Evolutionary conservation across 2,113 vertebrate species (phyloP), one percentile per base, ranked within the genome.

Genomic region (Eulemur macaco): DNA sequence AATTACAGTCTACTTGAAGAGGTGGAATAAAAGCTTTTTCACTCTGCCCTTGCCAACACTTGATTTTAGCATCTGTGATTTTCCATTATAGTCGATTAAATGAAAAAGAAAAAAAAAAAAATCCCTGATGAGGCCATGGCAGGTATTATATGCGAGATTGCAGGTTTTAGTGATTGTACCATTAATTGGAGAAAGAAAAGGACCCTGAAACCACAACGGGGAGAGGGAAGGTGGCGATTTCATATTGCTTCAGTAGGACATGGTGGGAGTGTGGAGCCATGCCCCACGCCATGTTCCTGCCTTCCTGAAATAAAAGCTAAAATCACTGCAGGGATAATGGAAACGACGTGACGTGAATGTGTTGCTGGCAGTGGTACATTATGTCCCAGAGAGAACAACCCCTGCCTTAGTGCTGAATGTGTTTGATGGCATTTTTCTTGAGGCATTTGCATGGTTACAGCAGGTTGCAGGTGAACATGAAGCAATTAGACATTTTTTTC

Each of bases 81-180:
- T 94, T 82, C 94, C 78, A 78, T 93, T 88, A 82, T 7, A 42
- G n/a, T 81, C 9, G 18, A 92, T 94, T 86, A 91, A 88, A 85
- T 25, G 42, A 60, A 87, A 64, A 34, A 60, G 17, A 34, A 25
- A 21, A 39, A 56, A 18, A 45, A 18, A 69, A 37, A 64, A 25
- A 39, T 12, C 7, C 1, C 73, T 78, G 60, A 47, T 52, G 73
- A 94, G 85, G 68, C 47, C n/a, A 29, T 15, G 29, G 14, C 54
- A 81, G 60, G 34, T 45, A 7, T 54, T 37, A 56, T 56, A 56
- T 34, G 12, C 58, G 20, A 50, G 60, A 94, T 15, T 63, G 4
- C 50, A 73, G 42, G 11, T n/a, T 29, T 86, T 21, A 64, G 47
- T 50, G 29, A 71, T 7, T 7, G 29, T 12, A 5, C 25, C 50